phyloP scores from a whole-genome alignment of 2,888 invertebrate species.

The Epirrita christyi region DNA sequence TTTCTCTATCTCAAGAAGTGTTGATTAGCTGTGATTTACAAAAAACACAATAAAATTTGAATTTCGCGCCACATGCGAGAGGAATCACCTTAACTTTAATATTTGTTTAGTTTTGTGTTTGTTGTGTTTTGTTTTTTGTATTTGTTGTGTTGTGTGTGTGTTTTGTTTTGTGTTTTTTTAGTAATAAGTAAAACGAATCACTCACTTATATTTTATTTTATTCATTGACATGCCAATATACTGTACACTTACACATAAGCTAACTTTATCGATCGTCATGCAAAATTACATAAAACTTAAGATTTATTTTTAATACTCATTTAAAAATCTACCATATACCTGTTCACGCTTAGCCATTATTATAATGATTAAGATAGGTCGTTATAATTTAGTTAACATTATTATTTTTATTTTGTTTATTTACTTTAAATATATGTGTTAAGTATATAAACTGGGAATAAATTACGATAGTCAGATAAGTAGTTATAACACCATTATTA shows the following conservation, averaged over 20 bases:
- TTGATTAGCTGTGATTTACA: no score
- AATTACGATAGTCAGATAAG: no score
- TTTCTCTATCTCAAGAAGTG: no score
- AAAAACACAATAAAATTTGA: no score
- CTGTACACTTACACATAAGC: constrained; percentile 43
- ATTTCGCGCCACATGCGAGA: no score
- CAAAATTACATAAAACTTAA: constrained; percentile 35
- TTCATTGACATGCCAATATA: constrained; percentile 37
- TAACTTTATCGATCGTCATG: constrained; percentile 29
- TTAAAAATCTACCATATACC: constrained; percentile 24
- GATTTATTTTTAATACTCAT: constrained; percentile 14
- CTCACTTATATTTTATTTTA: constrained; percentile 31
- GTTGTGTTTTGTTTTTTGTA: no score
- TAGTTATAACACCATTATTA: no score
- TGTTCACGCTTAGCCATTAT: constrained; percentile 10
- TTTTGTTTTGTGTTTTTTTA: no score
- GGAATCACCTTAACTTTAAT: no score
- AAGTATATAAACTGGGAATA: not conserved
- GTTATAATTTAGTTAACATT: no score
- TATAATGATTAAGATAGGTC: constrained; percentile 10
- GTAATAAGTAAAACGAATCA: constrained; percentile 27
- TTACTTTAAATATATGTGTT: not conserved
- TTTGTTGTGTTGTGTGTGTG: no score
- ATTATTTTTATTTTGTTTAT: not conserved
- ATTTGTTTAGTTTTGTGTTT: no score